A percentile compares a stretch with the other conserved stretches of the same genome.
phyloP scores from a whole-genome alignment of 2,113 vertebrate genomes.

The Pantherophis guttatus region DNA sequence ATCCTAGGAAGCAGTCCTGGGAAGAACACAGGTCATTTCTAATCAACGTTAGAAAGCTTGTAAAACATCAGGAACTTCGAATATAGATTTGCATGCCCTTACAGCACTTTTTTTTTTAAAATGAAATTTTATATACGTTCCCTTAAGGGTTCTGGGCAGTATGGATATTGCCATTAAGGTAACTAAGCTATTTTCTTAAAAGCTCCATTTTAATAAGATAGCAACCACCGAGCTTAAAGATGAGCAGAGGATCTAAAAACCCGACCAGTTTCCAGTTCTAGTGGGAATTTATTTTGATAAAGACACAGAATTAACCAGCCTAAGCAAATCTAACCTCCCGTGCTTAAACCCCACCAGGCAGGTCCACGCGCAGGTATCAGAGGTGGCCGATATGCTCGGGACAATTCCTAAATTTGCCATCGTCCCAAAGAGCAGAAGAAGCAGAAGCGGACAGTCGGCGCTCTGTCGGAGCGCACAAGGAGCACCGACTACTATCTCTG shows the following conservation, averaged over 20 bases:
- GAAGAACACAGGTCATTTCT: neutral
- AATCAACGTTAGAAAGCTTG: neutral
- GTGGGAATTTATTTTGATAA: neutral
- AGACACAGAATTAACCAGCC: neutral
- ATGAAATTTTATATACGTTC: neutral
- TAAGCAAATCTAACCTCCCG: neutral
- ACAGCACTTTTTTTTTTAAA: neutral
- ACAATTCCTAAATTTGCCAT: neutral
- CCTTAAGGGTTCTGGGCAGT: neutral
- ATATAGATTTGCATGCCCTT: neutral
- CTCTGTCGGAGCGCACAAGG: neutral
- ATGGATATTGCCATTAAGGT: neutral
- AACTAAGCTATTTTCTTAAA: neutral
- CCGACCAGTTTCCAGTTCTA: neutral
- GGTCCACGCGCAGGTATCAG: neutral
- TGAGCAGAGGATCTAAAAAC: neutral
- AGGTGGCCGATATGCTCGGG: neutral
- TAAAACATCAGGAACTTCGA: neutral
- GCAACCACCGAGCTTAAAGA: neutral
- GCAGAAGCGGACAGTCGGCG: neutral
- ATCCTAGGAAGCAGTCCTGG: neutral
- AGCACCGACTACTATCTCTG: neutral
- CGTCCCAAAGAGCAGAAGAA: neutral
- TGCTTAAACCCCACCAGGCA: neutral
- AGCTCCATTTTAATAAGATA: neutral